These are phyloP conservation scores for Ictalurus punctatus DNA, from an alignment of 2,113 vertebrate genomes.

Conservation along the genomic window DNA sequence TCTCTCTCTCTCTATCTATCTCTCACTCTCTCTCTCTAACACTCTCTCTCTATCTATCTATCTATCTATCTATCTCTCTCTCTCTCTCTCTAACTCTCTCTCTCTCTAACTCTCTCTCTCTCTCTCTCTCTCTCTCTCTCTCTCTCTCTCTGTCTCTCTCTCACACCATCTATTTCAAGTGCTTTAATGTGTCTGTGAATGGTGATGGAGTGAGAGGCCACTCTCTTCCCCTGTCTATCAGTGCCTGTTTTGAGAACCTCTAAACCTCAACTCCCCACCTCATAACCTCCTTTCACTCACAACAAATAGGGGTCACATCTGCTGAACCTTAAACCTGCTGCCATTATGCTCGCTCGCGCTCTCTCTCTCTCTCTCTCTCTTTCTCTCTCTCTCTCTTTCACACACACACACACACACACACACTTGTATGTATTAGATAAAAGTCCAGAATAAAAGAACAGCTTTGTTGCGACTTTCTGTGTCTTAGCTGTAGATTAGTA, in stretches of 20 bases:
- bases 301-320: conserved; percentile 22
- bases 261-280: conserved; percentile 2
- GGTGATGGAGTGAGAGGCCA: conserved; percentile 1
- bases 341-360: not conserved
- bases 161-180: not conserved
- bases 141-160: not conserved
- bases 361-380: not conserved
- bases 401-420: not conserved
- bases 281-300: not conserved
- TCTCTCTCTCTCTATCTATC: too few species aligned
- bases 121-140: not conserved
- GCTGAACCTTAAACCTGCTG: conserved; percentile 30
- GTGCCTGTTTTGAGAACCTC: not conserved
- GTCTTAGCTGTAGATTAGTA: not conserved
- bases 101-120: not conserved
- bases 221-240: conserved; percentile 27
- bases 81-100: not conserved
- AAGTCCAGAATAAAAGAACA: not conserved
- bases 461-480: not conserved
- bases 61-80: not conserved
- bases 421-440: not conserved
- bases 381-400: not conserved
- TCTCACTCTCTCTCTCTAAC: not conserved
- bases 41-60: not conserved
- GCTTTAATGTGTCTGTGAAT: conserved; percentile 20